A percentile compares a stretch with the other conserved stretches of the same genome.
Conservation (phyloP, 2,797 vertebrate genomes). For the Knipowitschia caucasica region DNA sequence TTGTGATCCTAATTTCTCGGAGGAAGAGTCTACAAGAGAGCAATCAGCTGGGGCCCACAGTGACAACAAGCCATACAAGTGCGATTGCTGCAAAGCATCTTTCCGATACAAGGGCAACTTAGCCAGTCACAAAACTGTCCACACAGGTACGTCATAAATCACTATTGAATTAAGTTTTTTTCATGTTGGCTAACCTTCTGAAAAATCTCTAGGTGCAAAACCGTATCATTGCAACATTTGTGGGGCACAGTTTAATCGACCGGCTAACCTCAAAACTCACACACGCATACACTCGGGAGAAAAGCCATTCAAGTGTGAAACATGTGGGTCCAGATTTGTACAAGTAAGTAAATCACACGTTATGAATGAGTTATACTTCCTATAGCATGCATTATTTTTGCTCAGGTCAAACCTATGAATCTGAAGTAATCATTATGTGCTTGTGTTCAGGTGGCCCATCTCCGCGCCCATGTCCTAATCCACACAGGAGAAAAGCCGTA, state of each 20-base stretch:
- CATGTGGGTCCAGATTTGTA: conserved; percentile 87
- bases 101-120: conserved; percentile 99
- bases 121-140: conserved; percentile 97
- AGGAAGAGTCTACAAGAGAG: conserved; percentile 91
- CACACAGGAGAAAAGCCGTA: conserved; percentile 91
- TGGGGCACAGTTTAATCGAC: conserved; percentile 88
- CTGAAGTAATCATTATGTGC: background rate
- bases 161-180: background rate
- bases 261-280: conserved; percentile 90
- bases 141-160: conserved; percentile 81
- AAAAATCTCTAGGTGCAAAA: conserved; percentile 74
- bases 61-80: conserved; percentile 99
- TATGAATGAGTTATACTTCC: too few species aligned
- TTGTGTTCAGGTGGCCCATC: conserved; percentile 81
- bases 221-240: conserved; percentile 86
- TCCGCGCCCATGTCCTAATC: conserved; percentile 88
- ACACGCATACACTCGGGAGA: conserved; percentile 90
- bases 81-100: conserved; percentile 96
- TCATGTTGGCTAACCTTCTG: conserved; percentile 1
- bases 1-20: conserved; percentile 91
- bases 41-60: conserved; percentile 94
- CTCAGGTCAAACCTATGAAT: too few species aligned
- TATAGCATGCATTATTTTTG: background rate
- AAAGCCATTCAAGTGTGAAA: conserved; percentile 89
- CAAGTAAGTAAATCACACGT: conserved; percentile 68